Conservation (phyloP, 2,113 vertebrate genomes). For the Mus spicilegus region DNA sequence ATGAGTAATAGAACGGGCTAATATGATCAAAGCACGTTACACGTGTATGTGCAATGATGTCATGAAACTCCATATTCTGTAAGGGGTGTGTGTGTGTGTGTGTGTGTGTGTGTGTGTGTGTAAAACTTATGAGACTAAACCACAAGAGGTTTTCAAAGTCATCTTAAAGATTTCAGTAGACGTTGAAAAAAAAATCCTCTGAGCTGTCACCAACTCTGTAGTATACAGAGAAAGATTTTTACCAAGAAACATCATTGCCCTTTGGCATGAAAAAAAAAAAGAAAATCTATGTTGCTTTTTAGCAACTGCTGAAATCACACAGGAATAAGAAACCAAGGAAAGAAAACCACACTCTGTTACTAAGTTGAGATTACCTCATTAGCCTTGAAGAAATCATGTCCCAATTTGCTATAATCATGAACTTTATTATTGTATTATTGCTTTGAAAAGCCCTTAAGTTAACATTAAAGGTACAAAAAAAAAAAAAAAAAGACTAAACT, state of each 20-base stretch:
- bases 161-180: conserved; percentile 42
- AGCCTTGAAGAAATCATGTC: neutral
- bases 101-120: neutral
- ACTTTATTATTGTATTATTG: neutral
- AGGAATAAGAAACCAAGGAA: neutral
- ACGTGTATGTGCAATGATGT: neutral
- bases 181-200: neutral
- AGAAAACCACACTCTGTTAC: conserved; percentile 40
- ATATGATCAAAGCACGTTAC: neutral
- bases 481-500: neutral
- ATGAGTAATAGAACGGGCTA: neutral
- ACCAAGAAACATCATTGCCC: neutral
- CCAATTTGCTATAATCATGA: conserved; percentile 7
- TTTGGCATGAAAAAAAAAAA: neutral
- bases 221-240: neutral
- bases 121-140: neutral
- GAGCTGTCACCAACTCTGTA: conserved; percentile 9
- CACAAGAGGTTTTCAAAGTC: conserved; percentile 14
- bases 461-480: conserved; percentile 9
- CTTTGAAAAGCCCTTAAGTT: conserved; percentile 32
- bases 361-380: conserved; percentile 39
- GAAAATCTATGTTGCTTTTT: neutral
- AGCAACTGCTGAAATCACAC: conserved; percentile 12
- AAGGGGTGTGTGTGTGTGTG: neutral
- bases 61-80: neutral